Base-by-base conservation (phyloP, 2,113 vertebrate species). In the Marmota monax region DNA sequence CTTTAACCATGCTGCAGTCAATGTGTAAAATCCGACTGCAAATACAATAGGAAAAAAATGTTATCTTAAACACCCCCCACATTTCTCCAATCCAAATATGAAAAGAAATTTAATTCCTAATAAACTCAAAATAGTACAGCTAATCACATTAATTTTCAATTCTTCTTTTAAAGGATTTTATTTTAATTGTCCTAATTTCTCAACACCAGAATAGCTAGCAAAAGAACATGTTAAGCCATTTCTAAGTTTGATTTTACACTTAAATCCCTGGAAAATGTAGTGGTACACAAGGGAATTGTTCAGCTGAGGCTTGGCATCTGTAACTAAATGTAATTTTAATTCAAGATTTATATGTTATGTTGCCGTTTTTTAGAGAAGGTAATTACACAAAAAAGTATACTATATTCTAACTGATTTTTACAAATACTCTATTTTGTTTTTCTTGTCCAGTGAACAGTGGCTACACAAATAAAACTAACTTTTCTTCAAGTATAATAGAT, bases 121-220 rank as follows among this genome's bases (percentile, higher is more conserved):
- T 10, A 80, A 93, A 70, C 17, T 79, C 22, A 84, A 88, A 90
- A 79, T 29, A 88, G 5, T 86, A 84, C 34, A 91, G 20, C n/a
- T 87, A 96, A 78, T 69, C 37, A 95, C 14, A 97, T 87, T 9
- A 90, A n/a, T 94, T 97, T 96, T 88, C n/a, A 22, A n/a, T n/a
- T 48, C 2, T 56, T 82, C 45, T 86, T 95, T 94, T 89, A 29
- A 96, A 97, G 16, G 2, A 51, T 48, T 73, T 90, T 76, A 86
- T 84, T 97, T 97, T 96, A 77, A 32, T 94, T 51, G 0, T 87
- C 42, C 70, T 96, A 72, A 93, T 90, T 98, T 97, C 98, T 86
- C 93, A 83, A 37, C 51, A 73, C 27, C 8, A 48, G 53, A 77
- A 29, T 7, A 74, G 18, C 65, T 5, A 80, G 14, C 7, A 89